Percentiles rank a stretch among this genome's conserved stretches.
Evolutionary conservation across 1,140 invertebrate species (phyloP).

Genomic region (Plectrocnemia conspersa): DNA sequence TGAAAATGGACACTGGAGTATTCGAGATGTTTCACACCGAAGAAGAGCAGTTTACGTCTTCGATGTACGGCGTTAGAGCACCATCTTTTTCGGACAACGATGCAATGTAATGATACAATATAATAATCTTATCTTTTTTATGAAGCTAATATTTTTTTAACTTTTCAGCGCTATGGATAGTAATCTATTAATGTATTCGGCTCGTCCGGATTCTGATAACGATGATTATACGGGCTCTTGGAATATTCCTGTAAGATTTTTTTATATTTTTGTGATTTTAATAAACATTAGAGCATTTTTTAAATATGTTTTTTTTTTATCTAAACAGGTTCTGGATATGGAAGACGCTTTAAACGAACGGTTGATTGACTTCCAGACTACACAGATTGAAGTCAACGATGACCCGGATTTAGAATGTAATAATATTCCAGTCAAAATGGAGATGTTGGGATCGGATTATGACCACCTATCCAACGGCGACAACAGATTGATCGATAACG

Average conservation of each 20-base stretch:
- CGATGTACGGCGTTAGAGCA: not conserved
- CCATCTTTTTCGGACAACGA: not conserved
- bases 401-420: not conserved
- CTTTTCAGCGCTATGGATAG: conserved; percentile 15
- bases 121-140: not conserved
- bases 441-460: no score
- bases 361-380: not conserved
- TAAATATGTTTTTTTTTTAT: conserved; percentile 8
- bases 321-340: conserved; percentile 11
- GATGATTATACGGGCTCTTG: conserved; percentile 27
- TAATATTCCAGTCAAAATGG: not conserved
- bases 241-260: conserved; percentile 20
- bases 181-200: conserved; percentile 3
- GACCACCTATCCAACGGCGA: conserved; percentile 13
- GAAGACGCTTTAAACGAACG: conserved; percentile 1
- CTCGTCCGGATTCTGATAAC: conserved; percentile 7
- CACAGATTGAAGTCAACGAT: not conserved
- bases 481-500: conserved; percentile 32
- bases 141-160: conserved; percentile 4
- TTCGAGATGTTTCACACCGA: conserved; percentile 25
- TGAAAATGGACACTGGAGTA: conserved; percentile 27
- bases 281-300: not conserved
- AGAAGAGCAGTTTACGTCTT: conserved; percentile 26
- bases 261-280: not conserved
- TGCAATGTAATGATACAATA: not conserved